Evolutionary conservation across 2,113 vertebrate genomes (phyloP).

Genomic region (Ptyas mucosa): DNA sequence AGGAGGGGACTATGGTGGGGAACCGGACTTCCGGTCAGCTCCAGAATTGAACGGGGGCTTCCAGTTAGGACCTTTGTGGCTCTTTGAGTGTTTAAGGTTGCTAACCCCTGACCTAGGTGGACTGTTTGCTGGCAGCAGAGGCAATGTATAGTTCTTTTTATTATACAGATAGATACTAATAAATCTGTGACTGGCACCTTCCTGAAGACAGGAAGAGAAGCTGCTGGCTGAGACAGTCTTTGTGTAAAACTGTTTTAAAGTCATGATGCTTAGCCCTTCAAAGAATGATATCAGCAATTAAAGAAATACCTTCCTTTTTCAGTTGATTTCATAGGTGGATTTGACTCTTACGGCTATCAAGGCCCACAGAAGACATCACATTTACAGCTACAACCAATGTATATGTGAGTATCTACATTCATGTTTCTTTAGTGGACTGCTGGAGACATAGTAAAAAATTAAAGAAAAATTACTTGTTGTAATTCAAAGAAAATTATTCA

Average conservation of each 20-base stretch:
- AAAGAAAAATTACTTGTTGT: constrained; percentile 31
- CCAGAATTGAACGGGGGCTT: too few species aligned
- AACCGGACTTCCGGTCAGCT: too few species aligned
- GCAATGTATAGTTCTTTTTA: constrained; percentile 17
- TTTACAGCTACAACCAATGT: constrained; percentile 98
- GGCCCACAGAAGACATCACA: constrained; percentile 99
- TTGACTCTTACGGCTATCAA: constrained; percentile 98
- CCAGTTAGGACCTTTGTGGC: too few species aligned
- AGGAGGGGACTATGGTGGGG: too few species aligned
- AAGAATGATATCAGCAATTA: constrained; percentile 55
- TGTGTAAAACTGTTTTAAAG: constrained; percentile 22
- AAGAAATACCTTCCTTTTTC: constrained; percentile 55
- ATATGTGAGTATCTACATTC: constrained; percentile 86
- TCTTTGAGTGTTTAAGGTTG: too few species aligned
- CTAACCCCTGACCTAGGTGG: not conserved
- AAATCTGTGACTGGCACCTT: constrained; percentile 29
- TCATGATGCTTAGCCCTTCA: constrained; percentile 27
- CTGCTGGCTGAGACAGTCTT: constrained; percentile 13
- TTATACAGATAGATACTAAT: constrained; percentile 8
- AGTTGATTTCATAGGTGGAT: constrained; percentile 99
- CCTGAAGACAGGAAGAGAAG: not conserved
- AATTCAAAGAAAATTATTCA: constrained; percentile 25
- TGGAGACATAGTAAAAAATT: constrained; percentile 49
- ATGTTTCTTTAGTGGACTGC: constrained; percentile 11
- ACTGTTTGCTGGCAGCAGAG: constrained; percentile 26